These are phyloP conservation scores for Enteromius radiatus DNA, from an alignment of 2,797 vertebrate genomes.

Conservation along the genomic window DNA sequence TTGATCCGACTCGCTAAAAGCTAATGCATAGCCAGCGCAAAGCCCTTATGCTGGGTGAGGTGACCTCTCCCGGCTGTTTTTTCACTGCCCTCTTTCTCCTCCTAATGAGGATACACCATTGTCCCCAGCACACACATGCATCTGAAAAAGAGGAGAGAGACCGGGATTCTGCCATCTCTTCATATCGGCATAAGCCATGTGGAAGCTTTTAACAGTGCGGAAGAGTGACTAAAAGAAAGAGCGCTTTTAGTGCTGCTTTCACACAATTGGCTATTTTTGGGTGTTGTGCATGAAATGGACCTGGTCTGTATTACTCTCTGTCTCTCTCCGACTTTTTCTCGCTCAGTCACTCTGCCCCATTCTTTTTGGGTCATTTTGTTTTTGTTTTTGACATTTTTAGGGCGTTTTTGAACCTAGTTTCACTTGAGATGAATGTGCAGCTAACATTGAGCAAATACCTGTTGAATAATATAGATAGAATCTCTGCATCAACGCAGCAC, in stretches of 20 bases:
- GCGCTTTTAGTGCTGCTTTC: conserved; percentile 63
- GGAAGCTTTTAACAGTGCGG: conserved; percentile 74
- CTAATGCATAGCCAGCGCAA: conserved; percentile 83
- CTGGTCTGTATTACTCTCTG: conserved; percentile 28
- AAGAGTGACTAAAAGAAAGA: conserved; percentile 68
- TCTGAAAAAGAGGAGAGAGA: conserved; percentile 55
- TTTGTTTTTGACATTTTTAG: conserved; percentile 22
- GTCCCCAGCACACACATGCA: conserved; percentile 59
- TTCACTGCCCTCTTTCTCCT: conserved; percentile 53
- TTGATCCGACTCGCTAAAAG: conserved; percentile 86
- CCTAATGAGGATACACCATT: conserved; percentile 63
- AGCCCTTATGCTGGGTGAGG: conserved; percentile 76
- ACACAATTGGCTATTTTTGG: conserved; percentile 61
- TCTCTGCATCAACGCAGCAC: neutral
- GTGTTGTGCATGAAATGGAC: conserved; percentile 57
- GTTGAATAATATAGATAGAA: conserved; percentile 2
- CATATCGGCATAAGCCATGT: conserved; percentile 66
- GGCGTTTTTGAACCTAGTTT: conserved; percentile 17
- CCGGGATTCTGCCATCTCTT: conserved; percentile 70
- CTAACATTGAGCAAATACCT: neutral
- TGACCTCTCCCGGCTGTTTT: conserved; percentile 60
- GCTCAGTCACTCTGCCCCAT: neutral
- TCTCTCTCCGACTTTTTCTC: conserved; percentile 24
- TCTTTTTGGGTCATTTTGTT: conserved; percentile 25
- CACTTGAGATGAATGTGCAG: neutral